A percentile compares a stretch with the other conserved stretches of the same genome.
Evolutionary conservation across 1,140 invertebrate genomes (phyloP).

Genomic region (Bombus vancouverensis): DNA sequence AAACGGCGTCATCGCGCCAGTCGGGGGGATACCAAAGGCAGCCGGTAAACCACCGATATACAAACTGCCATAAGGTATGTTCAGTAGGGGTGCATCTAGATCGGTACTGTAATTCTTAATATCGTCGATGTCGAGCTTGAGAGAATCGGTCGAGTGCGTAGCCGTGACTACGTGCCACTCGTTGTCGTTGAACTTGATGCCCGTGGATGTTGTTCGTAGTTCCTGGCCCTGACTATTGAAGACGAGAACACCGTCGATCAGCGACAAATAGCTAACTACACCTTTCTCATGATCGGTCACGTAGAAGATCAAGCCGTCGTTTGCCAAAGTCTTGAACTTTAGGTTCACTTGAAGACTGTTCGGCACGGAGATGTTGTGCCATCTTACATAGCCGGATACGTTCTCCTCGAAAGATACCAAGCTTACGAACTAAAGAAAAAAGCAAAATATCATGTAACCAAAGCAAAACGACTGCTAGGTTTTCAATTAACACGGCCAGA

Average conservation of each 20-base stretch:
- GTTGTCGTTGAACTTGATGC: constrained; percentile 91
- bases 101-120: constrained; percentile 85
- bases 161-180: constrained; percentile 97
- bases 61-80: constrained; percentile 86
- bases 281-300: constrained; percentile 83
- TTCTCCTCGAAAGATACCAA: constrained; percentile 85
- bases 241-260: constrained; percentile 87
- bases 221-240: constrained; percentile 87
- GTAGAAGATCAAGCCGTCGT: constrained; percentile 91
- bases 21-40: constrained; percentile 80
- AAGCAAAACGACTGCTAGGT: background rate
- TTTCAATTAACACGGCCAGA: background rate
- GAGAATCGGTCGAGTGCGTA: constrained; percentile 85
- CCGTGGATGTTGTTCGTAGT: constrained; percentile 84
- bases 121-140: constrained; percentile 94
- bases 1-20: constrained; percentile 84
- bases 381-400: constrained; percentile 86
- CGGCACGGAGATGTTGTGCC: constrained; percentile 83
- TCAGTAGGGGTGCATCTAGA: constrained; percentile 83
- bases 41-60: constrained; percentile 93
- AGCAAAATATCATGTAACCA: constrained; percentile 23
- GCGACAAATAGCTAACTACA: constrained; percentile 86
- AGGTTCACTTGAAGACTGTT: constrained; percentile 90
- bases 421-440: constrained; percentile 79
- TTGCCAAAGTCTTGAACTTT: constrained; percentile 92